Percentiles rank a stretch among this genome's conserved stretches.
Conservation (phyloP, 2,888 invertebrate genomes). For the Erebia ligea region DNA sequence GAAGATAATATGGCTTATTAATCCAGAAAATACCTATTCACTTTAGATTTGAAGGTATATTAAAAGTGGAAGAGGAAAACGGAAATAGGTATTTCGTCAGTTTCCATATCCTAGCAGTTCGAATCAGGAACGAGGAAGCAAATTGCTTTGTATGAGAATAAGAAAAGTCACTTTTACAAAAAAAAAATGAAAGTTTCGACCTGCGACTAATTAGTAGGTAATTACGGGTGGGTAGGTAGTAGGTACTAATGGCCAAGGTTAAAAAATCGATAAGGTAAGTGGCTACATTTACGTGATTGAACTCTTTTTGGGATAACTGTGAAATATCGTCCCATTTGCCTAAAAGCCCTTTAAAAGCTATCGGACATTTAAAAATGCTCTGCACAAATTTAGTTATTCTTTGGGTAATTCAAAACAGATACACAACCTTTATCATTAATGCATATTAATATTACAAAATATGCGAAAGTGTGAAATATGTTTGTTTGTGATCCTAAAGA, state of each 20-base stretch:
- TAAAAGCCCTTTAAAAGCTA: slow-evolving; percentile 2
- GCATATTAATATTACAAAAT: too few relatives aligned
- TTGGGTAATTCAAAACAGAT: not conserved
- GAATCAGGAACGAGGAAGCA: too few relatives aligned
- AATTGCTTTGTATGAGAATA: too few relatives aligned
- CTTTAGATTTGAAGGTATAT: too few relatives aligned
- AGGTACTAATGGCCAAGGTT: not conserved
- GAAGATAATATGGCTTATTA: too few relatives aligned
- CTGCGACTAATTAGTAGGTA: too few relatives aligned
- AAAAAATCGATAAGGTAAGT: not conserved
- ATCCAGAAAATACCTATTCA: too few relatives aligned
- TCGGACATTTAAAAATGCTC: slow-evolving; percentile 3
- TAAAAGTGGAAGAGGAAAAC: too few relatives aligned
- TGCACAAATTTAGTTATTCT: not conserved
- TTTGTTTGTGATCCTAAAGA: too few relatives aligned
- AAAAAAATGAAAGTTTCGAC: not conserved
- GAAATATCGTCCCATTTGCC: not conserved
- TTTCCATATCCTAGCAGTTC: too few relatives aligned
- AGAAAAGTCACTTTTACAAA: not conserved
- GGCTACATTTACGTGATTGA: not conserved
- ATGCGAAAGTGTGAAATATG: too few relatives aligned
- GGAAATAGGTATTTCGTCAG: too few relatives aligned
- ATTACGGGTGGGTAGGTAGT: not conserved
- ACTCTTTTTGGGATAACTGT: not conserved
- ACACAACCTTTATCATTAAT: not conserved